Percentiles rank a stretch among this genome's conserved stretches.
phyloP scores from a whole-genome alignment of 2,797 vertebrate genomes.

The Cyprinodon diabolis region DNA sequence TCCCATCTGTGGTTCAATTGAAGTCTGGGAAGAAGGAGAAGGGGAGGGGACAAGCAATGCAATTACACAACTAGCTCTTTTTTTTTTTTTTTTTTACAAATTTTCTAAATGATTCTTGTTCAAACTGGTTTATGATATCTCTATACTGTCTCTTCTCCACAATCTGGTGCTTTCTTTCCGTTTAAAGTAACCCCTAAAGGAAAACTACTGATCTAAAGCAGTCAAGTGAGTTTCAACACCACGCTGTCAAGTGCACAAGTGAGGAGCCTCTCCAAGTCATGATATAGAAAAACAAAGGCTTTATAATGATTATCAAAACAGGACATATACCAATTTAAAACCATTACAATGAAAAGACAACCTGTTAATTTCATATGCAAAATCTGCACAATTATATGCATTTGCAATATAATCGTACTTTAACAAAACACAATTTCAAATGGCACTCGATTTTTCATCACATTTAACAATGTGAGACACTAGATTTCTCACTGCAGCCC shows the following conservation, averaged over 20 bases:
- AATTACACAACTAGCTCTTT: conserved; percentile 78
- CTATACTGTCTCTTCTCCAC: conserved; percentile 37
- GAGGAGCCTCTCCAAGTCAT: conserved; percentile 12
- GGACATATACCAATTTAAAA: background rate
- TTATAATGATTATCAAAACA: background rate
- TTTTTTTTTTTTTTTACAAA: conserved; percentile 16
- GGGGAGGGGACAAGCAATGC: conserved; percentile 18
- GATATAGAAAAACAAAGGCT: background rate
- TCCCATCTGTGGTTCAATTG: conserved; percentile 65
- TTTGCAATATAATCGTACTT: no score
- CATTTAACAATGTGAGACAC: no score
- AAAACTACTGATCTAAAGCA: background rate
- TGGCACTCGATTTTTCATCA: no score
- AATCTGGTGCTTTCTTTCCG: conserved; percentile 33
- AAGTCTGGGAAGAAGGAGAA: conserved; percentile 51
- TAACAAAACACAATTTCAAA: no score
- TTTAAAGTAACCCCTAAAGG: background rate
- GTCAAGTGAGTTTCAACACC: conserved; percentile 4
- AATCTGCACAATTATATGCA: background rate
- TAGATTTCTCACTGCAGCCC: no score
- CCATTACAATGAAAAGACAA: background rate
- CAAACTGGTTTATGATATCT: conserved; percentile 68
- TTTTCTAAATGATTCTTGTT: conserved; percentile 64
- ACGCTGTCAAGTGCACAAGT: conserved; percentile 3
- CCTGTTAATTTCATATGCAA: no score